phyloP scores from a whole-genome alignment of 2,797 vertebrate species.

The Hapalemur alaotrensis region DNA sequence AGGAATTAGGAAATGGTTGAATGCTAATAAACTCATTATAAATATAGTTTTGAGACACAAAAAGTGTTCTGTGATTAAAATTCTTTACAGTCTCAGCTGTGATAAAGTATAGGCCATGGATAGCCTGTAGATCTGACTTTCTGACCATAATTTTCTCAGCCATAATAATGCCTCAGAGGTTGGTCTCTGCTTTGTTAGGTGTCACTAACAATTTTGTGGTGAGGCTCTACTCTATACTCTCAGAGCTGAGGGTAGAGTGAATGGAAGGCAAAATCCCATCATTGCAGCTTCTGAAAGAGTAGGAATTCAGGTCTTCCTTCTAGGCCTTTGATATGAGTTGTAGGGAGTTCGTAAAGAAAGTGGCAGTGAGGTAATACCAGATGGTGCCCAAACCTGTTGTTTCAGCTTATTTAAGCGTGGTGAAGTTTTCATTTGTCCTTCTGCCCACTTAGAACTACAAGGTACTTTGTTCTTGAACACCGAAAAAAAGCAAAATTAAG shows the following conservation, averaged over 20 bases:
- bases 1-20: conserved; percentile 11
- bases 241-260: background rate
- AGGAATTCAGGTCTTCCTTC: background rate
- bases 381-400: background rate
- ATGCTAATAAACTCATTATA: background rate
- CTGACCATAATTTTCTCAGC: background rate
- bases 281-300: background rate
- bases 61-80: background rate
- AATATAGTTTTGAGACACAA: background rate
- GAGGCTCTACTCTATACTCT: background rate
- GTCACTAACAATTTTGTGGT: background rate
- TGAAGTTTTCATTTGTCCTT: background rate
- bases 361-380: background rate
- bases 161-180: background rate
- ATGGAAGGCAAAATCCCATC: background rate
- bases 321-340: background rate
- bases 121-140: background rate
- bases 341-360: background rate
- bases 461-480: background rate
- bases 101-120: background rate
- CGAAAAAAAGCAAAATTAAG: background rate
- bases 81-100: background rate
- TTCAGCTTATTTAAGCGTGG: background rate
- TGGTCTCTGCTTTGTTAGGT: background rate
- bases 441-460: background rate